Evolutionary conservation across 2,797 vertebrate species (phyloP).

Genomic region (Poecilia gillii): DNA sequence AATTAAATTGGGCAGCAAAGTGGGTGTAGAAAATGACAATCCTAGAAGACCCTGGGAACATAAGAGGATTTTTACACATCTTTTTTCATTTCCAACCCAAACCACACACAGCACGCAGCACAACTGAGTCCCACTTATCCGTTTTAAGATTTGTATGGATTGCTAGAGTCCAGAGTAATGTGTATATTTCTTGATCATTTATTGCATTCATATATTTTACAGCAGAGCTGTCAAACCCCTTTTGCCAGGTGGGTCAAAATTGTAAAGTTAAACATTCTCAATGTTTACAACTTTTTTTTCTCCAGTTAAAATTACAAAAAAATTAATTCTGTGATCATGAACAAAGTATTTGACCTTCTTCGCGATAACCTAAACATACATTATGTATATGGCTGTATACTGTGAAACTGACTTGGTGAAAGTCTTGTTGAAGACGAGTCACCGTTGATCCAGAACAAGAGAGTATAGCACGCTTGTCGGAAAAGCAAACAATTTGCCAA

Average conservation of each 20-base stretch:
- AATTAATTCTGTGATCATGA: background rate
- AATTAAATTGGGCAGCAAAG: conserved; percentile 57
- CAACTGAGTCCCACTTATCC: conserved; percentile 18
- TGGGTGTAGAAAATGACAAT: conserved; percentile 35
- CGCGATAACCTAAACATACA: background rate
- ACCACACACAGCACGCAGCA: conserved; percentile 6
- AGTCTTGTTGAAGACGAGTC: background rate
- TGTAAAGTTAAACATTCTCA: background rate
- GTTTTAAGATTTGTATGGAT: conserved; percentile 13
- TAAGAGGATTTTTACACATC: conserved; percentile 36
- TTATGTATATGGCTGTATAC: background rate
- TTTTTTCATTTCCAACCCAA: conserved; percentile 42
- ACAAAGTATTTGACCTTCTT: background rate
- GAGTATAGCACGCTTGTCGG: background rate
- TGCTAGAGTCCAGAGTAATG: conserved; percentile 27
- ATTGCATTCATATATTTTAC: background rate
- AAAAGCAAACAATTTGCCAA: background rate
- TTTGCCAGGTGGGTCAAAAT: background rate
- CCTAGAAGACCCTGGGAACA: conserved; percentile 18
- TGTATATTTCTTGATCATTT: background rate
- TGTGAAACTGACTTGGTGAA: background rate
- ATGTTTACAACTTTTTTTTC: background rate
- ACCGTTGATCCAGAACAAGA: background rate
- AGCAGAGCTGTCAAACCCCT: background rate
- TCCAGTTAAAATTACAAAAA: background rate